These are phyloP conservation scores for Lydus trimaculatus DNA, from an alignment of 2,888 invertebrate species.

Conservation along the genomic window DNA sequence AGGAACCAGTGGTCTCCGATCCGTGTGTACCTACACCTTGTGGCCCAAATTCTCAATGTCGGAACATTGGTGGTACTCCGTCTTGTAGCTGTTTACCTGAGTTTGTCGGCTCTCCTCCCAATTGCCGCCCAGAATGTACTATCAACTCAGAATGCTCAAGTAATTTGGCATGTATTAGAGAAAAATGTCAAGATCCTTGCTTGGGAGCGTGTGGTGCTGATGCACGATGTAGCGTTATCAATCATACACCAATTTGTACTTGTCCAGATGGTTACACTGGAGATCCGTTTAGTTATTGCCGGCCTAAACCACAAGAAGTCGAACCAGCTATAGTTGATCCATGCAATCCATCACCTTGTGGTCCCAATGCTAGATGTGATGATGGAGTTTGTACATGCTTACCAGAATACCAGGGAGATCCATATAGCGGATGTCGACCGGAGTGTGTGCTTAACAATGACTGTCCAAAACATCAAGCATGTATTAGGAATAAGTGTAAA, in stretches of 20 bases:
- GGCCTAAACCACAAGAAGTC: slow-evolving; percentile 58
- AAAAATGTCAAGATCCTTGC: slow-evolving; percentile 68
- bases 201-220: slow-evolving; percentile 70
- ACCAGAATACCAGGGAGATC: slow-evolving; percentile 78
- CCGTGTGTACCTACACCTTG: slow-evolving; percentile 75
- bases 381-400: slow-evolving; percentile 76
- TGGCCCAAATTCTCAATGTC: slow-evolving; percentile 71
- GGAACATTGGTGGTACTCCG: slow-evolving; percentile 67
- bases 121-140: slow-evolving; percentile 71
- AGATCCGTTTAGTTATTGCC: slow-evolving; percentile 69
- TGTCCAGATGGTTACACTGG: slow-evolving; percentile 70
- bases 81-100: slow-evolving; percentile 75
- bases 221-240: slow-evolving; percentile 70
- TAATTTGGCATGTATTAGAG: slow-evolving; percentile 65
- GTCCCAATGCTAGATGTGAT: slow-evolving; percentile 76
- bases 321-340: slow-evolving; percentile 55
- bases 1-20: neutral
- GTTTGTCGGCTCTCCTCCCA: slow-evolving; percentile 73
- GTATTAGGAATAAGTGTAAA: slow-evolving; percentile 75
- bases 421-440: slow-evolving; percentile 78
- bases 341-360: slow-evolving; percentile 68
- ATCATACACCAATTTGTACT: slow-evolving; percentile 74
- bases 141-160: slow-evolving; percentile 69
- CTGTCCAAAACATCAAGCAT: slow-evolving; percentile 74
- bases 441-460: slow-evolving; percentile 81